Evolutionary conservation across 1,140 invertebrate species (phyloP).

Genomic region (Euura lappo): DNA sequence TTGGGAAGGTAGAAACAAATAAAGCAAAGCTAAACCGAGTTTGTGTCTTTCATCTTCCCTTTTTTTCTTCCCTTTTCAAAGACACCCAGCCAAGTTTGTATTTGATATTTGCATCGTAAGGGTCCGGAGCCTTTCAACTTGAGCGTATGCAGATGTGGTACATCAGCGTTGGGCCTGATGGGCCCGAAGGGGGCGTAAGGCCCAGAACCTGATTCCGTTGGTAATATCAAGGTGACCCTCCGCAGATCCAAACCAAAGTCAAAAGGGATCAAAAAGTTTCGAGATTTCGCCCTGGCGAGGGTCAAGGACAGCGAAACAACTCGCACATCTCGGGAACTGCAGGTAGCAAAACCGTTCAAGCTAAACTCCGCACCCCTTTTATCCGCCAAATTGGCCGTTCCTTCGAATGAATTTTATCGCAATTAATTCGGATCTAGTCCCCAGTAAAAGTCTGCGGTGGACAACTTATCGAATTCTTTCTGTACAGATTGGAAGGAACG

Average conservation of each 20-base stretch:
- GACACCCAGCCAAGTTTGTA: not conserved
- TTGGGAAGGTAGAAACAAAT: not conserved
- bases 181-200: constrained; percentile 15
- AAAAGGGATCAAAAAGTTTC: not conserved
- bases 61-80: not conserved
- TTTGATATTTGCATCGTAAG: constrained; percentile 6
- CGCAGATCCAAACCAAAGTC: constrained; percentile 1
- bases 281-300: not conserved
- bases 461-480: not conserved
- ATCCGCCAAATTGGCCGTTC: not conserved
- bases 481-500: constrained; percentile 17
- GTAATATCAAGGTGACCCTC: constrained; percentile 19
- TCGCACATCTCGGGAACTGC: no score
- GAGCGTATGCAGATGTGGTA: not conserved
- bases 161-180: constrained; percentile 12
- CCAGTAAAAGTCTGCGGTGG: not conserved
- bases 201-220: constrained; percentile 24
- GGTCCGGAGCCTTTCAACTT: constrained; percentile 5
- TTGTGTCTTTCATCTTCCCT: no score
- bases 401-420: not conserved
- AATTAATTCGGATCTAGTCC: not conserved
- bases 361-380: no score
- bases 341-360: no score
- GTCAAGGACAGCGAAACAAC: not conserved
- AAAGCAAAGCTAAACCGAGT: not conserved